phyloP scores from a whole-genome alignment of 1,140 invertebrate genomes.

The Grapholita molesta region DNA sequence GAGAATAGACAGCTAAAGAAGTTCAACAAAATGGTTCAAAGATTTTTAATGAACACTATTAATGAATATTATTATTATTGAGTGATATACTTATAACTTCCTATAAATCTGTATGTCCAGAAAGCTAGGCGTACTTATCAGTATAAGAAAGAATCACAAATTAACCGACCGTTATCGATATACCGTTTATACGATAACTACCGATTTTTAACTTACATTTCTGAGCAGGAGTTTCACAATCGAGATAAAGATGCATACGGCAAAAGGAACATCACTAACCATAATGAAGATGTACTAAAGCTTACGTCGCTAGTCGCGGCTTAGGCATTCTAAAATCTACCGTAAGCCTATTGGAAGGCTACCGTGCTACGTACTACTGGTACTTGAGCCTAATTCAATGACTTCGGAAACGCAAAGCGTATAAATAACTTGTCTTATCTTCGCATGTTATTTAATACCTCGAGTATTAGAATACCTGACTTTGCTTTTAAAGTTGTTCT shows the following conservation, averaged over 20 bases:
- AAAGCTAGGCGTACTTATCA: too few species aligned
- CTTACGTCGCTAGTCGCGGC: background rate
- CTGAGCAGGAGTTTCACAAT: background rate
- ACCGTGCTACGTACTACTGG: background rate
- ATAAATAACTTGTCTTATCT: background rate
- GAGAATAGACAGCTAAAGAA: too few species aligned
- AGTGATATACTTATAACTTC: too few species aligned
- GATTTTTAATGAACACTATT: too few species aligned
- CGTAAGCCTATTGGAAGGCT: background rate
- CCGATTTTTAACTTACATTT: background rate
- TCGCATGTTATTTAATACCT: background rate
- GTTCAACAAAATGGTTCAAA: too few species aligned
- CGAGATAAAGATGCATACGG: background rate
- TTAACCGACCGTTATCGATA: too few species aligned
- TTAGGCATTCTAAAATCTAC: background rate
- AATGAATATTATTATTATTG: too few species aligned
- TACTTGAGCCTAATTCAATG: background rate
- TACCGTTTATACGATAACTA: too few species aligned
- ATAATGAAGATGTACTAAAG: background rate
- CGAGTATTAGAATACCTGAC: background rate
- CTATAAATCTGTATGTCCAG: too few species aligned
- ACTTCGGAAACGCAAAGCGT: background rate
- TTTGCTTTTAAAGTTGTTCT: background rate
- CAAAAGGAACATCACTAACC: background rate
- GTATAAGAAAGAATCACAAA: too few species aligned